These are phyloP conservation scores for Atta cephalotes DNA, from an alignment of 1,140 invertebrate genomes.

Conservation along the genomic window DNA sequence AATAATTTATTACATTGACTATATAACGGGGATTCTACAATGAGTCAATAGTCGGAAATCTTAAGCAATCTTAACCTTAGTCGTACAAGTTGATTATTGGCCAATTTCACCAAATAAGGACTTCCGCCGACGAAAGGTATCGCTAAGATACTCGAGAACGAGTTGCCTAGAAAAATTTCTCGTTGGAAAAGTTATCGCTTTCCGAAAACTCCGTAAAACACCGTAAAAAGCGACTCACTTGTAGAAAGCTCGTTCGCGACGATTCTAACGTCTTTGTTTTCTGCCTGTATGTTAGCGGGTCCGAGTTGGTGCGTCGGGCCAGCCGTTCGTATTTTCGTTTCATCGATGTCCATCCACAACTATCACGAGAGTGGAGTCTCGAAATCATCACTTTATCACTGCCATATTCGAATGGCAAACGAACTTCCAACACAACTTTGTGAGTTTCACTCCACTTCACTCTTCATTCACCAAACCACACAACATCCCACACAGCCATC, in stretches of 20 bases:
- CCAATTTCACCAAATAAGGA: no score
- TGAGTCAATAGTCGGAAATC: no score
- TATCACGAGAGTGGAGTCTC: neutral
- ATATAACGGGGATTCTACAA: no score
- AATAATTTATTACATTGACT: no score
- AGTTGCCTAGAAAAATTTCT: neutral
- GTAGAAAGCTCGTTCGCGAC: neutral
- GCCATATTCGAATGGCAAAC: slow-evolving; percentile 26
- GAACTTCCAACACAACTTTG: neutral
- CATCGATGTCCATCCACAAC: slow-evolving; percentile 10
- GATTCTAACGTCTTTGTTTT: neutral
- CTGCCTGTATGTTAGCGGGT: neutral
- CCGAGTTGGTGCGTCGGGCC: neutral
- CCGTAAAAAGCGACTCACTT: neutral
- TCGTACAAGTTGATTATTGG: no score
- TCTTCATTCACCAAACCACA: neutral
- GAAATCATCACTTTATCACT: neutral
- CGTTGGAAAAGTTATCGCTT: neutral
- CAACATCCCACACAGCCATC: no score
- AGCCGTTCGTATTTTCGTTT: slow-evolving; percentile 50
- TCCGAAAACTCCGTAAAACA: no score
- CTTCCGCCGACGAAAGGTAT: no score
- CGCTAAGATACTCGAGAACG: neutral
- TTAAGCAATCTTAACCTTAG: no score
- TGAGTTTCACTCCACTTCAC: no score